Percentiles rank a stretch among this genome's conserved stretches.
Conservation (phyloP, 2,888 invertebrate species). For the Lathronympha strigana region DNA sequence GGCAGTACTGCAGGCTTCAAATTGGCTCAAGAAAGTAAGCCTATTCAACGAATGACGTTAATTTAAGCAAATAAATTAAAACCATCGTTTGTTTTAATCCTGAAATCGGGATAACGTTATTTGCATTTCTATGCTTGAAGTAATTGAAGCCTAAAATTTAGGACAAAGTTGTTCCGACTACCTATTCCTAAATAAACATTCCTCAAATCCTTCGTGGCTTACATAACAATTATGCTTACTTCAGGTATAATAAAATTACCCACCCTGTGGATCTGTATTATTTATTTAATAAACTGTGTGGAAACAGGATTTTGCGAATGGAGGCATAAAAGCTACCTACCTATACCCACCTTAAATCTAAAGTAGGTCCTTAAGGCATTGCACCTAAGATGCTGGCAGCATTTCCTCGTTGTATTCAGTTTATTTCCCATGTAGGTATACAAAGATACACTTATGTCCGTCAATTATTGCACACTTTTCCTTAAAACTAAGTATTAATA, state of each 20-base stretch:
- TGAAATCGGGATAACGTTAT: background rate
- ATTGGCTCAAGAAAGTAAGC: background rate
- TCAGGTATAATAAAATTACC: conserved; percentile 27
- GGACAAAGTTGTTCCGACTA: conserved; percentile 4
- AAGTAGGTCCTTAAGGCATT: too few relatives aligned
- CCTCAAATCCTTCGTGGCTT: conserved; percentile 4
- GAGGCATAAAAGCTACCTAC: too few relatives aligned
- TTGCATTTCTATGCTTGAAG: background rate
- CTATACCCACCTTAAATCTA: too few relatives aligned
- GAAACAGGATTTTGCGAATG: too few relatives aligned
- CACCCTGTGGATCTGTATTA: conserved; percentile 15
- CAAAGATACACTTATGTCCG: too few relatives aligned
- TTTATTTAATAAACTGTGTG: conserved; percentile 16
- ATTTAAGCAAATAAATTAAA: background rate
- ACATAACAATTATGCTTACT: conserved; percentile 18
- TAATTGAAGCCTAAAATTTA: conserved; percentile 20
- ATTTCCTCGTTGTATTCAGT: too few relatives aligned
- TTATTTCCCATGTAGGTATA: too few relatives aligned
- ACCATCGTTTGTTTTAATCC: background rate
- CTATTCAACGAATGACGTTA: background rate
- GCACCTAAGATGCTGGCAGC: too few relatives aligned
- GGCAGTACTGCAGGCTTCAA: too few relatives aligned
- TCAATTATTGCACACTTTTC: too few relatives aligned
- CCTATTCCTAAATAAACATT: conserved; percentile 19
- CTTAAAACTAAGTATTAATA: too few relatives aligned